phyloP scores from a whole-genome alignment of 1,140 invertebrate genomes.

The Penaeus chinensis region DNA sequence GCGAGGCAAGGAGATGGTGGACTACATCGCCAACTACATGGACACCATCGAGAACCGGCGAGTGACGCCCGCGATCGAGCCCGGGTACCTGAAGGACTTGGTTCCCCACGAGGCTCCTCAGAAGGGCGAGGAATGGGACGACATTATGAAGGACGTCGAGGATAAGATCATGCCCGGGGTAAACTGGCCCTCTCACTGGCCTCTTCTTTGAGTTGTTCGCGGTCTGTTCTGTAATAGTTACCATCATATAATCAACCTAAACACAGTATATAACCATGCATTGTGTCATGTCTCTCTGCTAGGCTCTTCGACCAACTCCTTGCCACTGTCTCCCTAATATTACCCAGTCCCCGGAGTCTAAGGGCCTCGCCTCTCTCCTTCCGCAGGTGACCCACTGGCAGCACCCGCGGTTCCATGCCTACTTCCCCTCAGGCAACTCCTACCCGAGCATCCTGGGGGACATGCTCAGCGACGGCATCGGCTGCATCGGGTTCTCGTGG shows the following conservation, averaged over 20 bases:
- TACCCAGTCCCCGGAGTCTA: slow-evolving; percentile 96
- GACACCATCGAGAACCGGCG: slow-evolving; percentile 82
- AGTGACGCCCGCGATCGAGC: slow-evolving; percentile 86
- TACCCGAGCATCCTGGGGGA: slow-evolving; percentile 98
- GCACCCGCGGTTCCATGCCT: slow-evolving; percentile 98
- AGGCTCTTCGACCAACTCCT: not conserved
- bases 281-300: too few relatives aligned
- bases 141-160: slow-evolving; percentile 95
- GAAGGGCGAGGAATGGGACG: slow-evolving; percentile 89
- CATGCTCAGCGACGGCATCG: slow-evolving; percentile 95
- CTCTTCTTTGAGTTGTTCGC: too few relatives aligned
- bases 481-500: slow-evolving; percentile 99
- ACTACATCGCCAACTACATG: slow-evolving; percentile 97
- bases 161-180: slow-evolving; percentile 97
- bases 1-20: slow-evolving; percentile 95
- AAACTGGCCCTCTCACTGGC: slow-evolving; percentile 33
- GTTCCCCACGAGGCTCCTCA: slow-evolving; percentile 87
- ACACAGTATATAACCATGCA: too few relatives aligned
- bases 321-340: slow-evolving; percentile 73
- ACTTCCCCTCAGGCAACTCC: slow-evolving; percentile 97
- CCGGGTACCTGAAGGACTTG: slow-evolving; percentile 86
- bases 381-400: slow-evolving; percentile 95
- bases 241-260: too few relatives aligned
- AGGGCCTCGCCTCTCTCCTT: slow-evolving; percentile 44
- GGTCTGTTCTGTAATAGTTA: too few relatives aligned